These are phyloP conservation scores for Campylomormyrus numenius DNA, from an alignment of 2,113 vertebrate species.

Conservation along the genomic window DNA sequence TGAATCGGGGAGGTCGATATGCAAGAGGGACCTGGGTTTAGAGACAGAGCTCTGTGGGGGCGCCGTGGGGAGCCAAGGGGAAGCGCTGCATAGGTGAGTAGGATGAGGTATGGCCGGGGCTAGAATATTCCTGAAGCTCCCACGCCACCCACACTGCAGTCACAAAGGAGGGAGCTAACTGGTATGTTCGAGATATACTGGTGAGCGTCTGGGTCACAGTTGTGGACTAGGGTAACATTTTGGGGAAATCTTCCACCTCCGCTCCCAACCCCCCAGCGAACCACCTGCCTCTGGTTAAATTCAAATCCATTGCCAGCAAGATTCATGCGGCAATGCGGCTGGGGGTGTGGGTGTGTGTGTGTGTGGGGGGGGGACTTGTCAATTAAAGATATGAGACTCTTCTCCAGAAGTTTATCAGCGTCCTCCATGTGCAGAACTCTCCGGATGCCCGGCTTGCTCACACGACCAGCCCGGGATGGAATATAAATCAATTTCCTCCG, in stretches of 20 bases:
- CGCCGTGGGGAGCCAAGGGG: not conserved
- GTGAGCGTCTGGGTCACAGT: constrained; percentile 1
- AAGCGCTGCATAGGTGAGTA: not conserved
- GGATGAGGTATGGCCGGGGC: not conserved
- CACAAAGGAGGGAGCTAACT: not conserved
- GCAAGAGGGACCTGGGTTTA: not conserved
- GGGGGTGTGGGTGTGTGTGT: not conserved
- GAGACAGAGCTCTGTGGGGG: not conserved
- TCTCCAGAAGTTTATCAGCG: constrained; percentile 37
- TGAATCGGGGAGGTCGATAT: not conserved
- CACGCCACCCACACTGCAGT: not conserved
- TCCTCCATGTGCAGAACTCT: constrained; percentile 33
- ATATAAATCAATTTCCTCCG: constrained; percentile 39
- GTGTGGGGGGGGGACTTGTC: constrained; percentile 15
- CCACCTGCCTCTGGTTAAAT: constrained; percentile 36
- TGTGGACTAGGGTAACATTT: not conserved
- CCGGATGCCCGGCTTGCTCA: constrained; percentile 26
- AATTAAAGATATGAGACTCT: constrained; percentile 46
- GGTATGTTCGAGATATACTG: not conserved
- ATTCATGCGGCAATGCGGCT: constrained; percentile 36
- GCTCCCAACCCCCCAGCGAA: constrained; percentile 27
- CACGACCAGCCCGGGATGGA: constrained; percentile 28
- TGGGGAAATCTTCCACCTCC: not conserved
- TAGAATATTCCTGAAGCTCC: not conserved
- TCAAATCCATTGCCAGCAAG: constrained; percentile 32